A percentile compares a stretch with the other conserved stretches of the same genome.
These are phyloP conservation scores for Sarcophaga rosellei DNA, from an alignment of 2,888 invertebrate genomes.

Conservation along the genomic window DNA sequence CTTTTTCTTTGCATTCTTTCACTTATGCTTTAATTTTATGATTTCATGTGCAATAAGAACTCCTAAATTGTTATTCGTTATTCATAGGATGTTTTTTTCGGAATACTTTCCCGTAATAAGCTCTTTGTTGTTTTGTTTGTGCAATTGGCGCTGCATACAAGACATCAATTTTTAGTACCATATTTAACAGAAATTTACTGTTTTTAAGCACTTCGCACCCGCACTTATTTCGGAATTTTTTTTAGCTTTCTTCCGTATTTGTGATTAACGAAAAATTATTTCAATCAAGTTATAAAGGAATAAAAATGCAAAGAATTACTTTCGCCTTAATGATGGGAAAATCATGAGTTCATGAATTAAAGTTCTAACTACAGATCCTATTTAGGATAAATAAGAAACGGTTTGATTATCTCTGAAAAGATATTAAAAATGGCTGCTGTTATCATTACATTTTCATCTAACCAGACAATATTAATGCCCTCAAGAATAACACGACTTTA, in stretches of 20 bases:
- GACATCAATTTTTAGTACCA: conserved; percentile 48
- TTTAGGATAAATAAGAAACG: too few relatives aligned
- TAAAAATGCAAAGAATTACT: conserved; percentile 9
- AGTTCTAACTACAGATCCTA: too few relatives aligned
- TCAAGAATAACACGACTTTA: too few relatives aligned
- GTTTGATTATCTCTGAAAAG: too few relatives aligned
- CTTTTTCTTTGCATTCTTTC: not conserved
- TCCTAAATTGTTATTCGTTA: conserved; percentile 14
- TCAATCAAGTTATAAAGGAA: conserved; percentile 46
- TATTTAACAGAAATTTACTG: conserved; percentile 48
- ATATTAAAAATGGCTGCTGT: too few relatives aligned
- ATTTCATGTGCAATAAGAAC: not conserved
- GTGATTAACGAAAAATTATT: not conserved
- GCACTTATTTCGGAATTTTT: not conserved
- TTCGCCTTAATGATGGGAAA: conserved; percentile 37
- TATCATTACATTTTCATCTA: too few relatives aligned
- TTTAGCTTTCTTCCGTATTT: not conserved
- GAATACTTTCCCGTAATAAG: not conserved
- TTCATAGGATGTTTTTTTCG: not conserved
- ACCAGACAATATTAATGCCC: too few relatives aligned
- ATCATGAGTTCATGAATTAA: not conserved
- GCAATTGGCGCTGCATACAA: too few relatives aligned
- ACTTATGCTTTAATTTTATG: not conserved
- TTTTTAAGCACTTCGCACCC: too few relatives aligned
- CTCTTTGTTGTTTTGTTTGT: not conserved